These are phyloP conservation scores for Euplagia quadripunctaria DNA, from an alignment of 2,888 invertebrate genomes.

Conservation along the genomic window DNA sequence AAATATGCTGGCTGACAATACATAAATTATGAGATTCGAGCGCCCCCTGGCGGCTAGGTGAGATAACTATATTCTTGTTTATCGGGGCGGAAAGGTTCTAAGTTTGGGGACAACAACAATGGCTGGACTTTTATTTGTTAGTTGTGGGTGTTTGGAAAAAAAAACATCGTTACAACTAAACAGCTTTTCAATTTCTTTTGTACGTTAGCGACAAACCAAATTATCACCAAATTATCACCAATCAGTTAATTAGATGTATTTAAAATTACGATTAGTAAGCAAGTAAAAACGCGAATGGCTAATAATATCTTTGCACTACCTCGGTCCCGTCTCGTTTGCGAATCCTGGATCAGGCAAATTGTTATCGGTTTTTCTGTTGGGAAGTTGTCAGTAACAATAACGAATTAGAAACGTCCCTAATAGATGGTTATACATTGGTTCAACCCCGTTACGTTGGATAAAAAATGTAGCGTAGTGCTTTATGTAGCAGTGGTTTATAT, in stretches of 20 bases:
- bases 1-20: constrained; percentile 83
- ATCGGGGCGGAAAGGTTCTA: constrained; percentile 77
- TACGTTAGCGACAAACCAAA: neutral
- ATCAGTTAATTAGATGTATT: neutral
- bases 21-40: constrained; percentile 80
- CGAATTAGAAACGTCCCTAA: no score
- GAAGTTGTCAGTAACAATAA: no score
- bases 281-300: no score
- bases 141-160: constrained; percentile 32
- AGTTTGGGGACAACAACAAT: constrained; percentile 65
- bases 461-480: no score
- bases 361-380: no score
- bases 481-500: no score
- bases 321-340: no score
- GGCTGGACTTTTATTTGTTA: constrained; percentile 35
- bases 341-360: no score
- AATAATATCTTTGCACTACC: no score
- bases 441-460: no score
- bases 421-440: no score
- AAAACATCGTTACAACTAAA: neutral
- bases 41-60: constrained; percentile 61
- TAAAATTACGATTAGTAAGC: no score
- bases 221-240: constrained; percentile 1
- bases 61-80: constrained; percentile 82
- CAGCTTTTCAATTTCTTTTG: constrained; percentile 4